Conservation (phyloP, 1,140 invertebrate genomes). For the Leucophenga varia region DNA sequence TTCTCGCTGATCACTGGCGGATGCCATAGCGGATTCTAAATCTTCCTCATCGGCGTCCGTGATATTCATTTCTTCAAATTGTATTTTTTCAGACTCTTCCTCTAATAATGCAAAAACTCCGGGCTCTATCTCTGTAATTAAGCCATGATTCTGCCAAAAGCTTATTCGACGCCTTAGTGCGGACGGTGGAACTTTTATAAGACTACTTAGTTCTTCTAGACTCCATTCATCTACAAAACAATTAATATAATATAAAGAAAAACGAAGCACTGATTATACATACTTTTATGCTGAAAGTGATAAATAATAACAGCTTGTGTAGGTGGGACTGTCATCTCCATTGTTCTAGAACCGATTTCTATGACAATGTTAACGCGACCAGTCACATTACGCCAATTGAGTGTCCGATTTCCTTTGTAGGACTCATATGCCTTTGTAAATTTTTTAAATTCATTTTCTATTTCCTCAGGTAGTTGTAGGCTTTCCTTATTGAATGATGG, state of each 20-base stretch:
- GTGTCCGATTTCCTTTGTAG: slow-evolving; percentile 90
- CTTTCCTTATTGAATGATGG: slow-evolving; percentile 94
- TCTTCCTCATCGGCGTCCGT: slow-evolving; percentile 88
- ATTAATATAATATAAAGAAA: too few relatives aligned
- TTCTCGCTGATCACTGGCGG: slow-evolving; percentile 88
- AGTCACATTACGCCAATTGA: slow-evolving; percentile 92
- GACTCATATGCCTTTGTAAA: slow-evolving; percentile 92
- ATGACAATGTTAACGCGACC: slow-evolving; percentile 91
- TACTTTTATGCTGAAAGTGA: slow-evolving; percentile 89
- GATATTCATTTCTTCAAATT: slow-evolving; percentile 55
- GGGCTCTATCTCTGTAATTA: slow-evolving; percentile 73
- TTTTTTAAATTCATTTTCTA: slow-evolving; percentile 78
- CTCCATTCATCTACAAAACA: slow-evolving; percentile 70
- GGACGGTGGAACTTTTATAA: slow-evolving; percentile 82
- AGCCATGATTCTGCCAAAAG: slow-evolving; percentile 88
- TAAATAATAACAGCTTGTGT: slow-evolving; percentile 93
- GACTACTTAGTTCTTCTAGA: slow-evolving; percentile 78
- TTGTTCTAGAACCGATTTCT: slow-evolving; percentile 78
- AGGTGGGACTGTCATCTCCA: slow-evolving; percentile 86
- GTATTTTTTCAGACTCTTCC: slow-evolving; percentile 63
- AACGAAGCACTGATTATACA: too few relatives aligned
- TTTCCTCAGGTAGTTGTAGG: slow-evolving; percentile 77
- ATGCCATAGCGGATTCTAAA: slow-evolving; percentile 88
- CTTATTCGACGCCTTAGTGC: slow-evolving; percentile 80
- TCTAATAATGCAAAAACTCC: slow-evolving; percentile 81